Evolutionary conservation across 2,797 vertebrate genomes (phyloP), one percentile per base, ranked within the genome.

Genomic region (Lagodon rhomboides): DNA sequence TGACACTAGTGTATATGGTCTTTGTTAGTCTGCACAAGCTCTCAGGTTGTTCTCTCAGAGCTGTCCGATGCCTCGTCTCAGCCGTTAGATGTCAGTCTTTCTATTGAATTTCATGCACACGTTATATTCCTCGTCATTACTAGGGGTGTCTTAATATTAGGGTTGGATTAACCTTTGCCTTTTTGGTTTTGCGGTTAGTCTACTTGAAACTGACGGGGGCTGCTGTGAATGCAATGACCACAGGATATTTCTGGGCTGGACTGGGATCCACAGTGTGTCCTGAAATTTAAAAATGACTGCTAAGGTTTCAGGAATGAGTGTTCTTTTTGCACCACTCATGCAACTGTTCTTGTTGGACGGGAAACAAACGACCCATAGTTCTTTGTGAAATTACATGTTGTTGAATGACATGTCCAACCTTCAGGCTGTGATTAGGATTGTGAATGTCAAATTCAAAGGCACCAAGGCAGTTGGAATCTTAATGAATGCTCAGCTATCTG

Each of bases 1-100:
- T 2, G 3, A 58, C 41, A 17, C 7, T 25, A 1, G 17, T 27
- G 16, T 9, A 22, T 49, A 3, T 46, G 1, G 10, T 30, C 15
- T 53, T 63, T 46, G 11, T 23, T 46, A 61, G 2, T 22, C n/a
- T 46, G 12, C 25, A 60, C 18, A 53, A 25, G 43, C 27, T 41
- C 12, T 68, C 12, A 55, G 20, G 2, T 60, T 25, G 25, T 17
- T 56, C 9, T 27, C 23, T 74, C 15, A 38, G n/a, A 46, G 54
- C 54, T 69, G 4, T 54, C 11, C 15, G 22, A 68, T 62, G 18
- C 54, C 5, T 74, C 3, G 4, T 15, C 68, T 65, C 30, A 47
- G 60, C 88, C 84, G 84, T 84, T 89, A 86, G 82, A 70, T 90
- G 87, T 84, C 92, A 86, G 73, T 75, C 74, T 88, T 85, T 82